Conservation (phyloP, 2,113 vertebrate species). For the Nanorana parkeri region DNA sequence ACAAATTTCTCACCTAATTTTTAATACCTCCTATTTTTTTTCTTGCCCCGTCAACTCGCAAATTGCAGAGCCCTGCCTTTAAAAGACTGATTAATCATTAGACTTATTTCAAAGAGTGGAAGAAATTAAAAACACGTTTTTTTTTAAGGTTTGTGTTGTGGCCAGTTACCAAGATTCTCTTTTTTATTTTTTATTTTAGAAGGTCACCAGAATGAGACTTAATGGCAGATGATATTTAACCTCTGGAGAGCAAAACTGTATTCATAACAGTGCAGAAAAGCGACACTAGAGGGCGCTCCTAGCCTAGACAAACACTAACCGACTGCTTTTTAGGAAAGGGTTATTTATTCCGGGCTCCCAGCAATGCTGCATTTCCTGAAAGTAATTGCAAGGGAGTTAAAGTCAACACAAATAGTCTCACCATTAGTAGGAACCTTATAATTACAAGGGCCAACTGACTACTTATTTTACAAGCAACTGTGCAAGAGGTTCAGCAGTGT, state of each 20-base stretch:
- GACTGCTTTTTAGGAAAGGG: too few relatives aligned
- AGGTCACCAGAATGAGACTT: constrained; percentile 7
- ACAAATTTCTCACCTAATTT: constrained; percentile 43
- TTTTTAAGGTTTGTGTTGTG: constrained; percentile 2
- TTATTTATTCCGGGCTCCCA: too few relatives aligned
- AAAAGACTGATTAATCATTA: constrained; percentile 8
- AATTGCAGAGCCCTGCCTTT: too few relatives aligned
- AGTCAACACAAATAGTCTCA: too few relatives aligned
- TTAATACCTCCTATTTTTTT: background rate
- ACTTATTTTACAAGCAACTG: too few relatives aligned
- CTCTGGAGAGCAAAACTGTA: background rate
- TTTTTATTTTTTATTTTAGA: background rate
- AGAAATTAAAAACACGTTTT: constrained; percentile 7
- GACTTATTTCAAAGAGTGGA: background rate
- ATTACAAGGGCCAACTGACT: too few relatives aligned
- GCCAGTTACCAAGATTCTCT: background rate
- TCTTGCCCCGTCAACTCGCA: background rate
- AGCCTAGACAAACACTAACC: too few relatives aligned
- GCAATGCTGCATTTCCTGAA: too few relatives aligned
- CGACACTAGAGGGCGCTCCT: background rate
- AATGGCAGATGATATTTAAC: constrained; percentile 32
- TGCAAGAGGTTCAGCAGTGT: too few relatives aligned
- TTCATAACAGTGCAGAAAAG: background rate
- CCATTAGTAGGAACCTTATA: too few relatives aligned
- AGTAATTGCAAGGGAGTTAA: too few relatives aligned